Percentiles rank a stretch among this genome's conserved stretches.
Conservation (phyloP, 2,113 vertebrate genomes). For the Protomyctophum bolini region DNA sequence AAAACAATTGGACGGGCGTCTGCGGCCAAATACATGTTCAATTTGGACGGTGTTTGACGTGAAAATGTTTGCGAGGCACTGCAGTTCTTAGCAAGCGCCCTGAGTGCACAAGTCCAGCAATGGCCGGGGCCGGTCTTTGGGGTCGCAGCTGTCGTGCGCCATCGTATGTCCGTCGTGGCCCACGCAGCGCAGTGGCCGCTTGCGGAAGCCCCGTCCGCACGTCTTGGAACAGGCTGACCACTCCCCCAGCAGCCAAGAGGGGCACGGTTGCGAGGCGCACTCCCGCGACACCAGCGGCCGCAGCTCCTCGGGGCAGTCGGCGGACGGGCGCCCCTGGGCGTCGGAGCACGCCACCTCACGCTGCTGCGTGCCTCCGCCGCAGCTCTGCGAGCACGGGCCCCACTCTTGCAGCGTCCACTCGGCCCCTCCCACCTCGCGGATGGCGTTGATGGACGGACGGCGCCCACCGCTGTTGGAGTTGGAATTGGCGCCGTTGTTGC, state of each 20-base stretch:
- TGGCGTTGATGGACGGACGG: slow-evolving; percentile 91
- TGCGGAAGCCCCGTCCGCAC: slow-evolving; percentile 93
- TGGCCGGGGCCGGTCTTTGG: slow-evolving; percentile 88
- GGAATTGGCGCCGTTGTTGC: slow-evolving; percentile 15
- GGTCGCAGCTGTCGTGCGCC: slow-evolving; percentile 87
- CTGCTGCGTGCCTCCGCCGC: slow-evolving; percentile 86
- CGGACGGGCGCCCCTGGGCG: slow-evolving; percentile 77
- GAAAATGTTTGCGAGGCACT: not conserved
- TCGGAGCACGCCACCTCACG: slow-evolving; percentile 88
- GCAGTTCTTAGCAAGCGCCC: slow-evolving; percentile 80
- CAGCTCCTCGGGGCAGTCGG: slow-evolving; percentile 87
- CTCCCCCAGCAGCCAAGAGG: slow-evolving; percentile 88
- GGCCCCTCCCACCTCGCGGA: slow-evolving; percentile 85
- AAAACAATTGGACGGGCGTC: slow-evolving; percentile 5
- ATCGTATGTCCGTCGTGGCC: slow-evolving; percentile 80
- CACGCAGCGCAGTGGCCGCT: slow-evolving; percentile 86
- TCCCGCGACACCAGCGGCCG: slow-evolving; percentile 83
- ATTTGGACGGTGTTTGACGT: not conserved
- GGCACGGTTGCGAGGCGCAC: slow-evolving; percentile 84
- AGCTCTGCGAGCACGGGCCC: slow-evolving; percentile 92
- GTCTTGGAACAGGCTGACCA: slow-evolving; percentile 95
- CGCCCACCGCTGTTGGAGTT: slow-evolving; percentile 24
- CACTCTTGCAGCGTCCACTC: slow-evolving; percentile 96
- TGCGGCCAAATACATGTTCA: no score
- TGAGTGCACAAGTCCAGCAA: slow-evolving; percentile 90